Evolutionary conservation across 2,113 vertebrate species (phyloP).

Genomic region (Sceloporus tristichus): DNA sequence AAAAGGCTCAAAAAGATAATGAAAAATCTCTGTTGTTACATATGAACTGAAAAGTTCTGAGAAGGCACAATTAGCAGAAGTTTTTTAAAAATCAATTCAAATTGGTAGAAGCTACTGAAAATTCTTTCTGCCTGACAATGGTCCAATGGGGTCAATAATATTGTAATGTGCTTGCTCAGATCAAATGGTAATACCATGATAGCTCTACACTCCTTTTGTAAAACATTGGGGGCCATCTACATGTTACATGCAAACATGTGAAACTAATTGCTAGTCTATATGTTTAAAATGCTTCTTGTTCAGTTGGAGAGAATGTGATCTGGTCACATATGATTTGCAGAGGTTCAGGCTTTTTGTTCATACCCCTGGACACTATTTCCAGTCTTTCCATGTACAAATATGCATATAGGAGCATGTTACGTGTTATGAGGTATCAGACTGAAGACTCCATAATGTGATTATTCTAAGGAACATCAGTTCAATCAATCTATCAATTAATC

Average conservation of each 20-base stretch:
- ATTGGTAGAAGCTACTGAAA: neutral
- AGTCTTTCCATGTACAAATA: neutral
- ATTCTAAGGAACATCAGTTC: neutral
- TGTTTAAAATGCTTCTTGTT: no score
- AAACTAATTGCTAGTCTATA: no score
- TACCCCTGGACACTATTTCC: neutral
- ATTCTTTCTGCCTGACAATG: neutral
- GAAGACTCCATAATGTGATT: neutral
- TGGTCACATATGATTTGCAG: no score
- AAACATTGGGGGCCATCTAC: no score
- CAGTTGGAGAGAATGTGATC: no score
- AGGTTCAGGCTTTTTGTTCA: neutral
- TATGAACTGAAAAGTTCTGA: constrained; percentile 36
- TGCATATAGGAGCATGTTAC: neutral
- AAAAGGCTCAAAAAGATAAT: constrained; percentile 62
- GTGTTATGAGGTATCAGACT: neutral
- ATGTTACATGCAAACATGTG: no score
- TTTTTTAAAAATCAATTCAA: neutral
- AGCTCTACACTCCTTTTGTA: no score
- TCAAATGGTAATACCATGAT: neutral
- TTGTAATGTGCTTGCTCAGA: neutral
- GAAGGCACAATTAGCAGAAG: neutral
- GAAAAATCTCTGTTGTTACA: constrained; percentile 52
- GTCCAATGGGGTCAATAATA: neutral
- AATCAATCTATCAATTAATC: no score